Conservation (phyloP, 2,797 vertebrate genomes). For the Oreochromis grahami region DNA sequence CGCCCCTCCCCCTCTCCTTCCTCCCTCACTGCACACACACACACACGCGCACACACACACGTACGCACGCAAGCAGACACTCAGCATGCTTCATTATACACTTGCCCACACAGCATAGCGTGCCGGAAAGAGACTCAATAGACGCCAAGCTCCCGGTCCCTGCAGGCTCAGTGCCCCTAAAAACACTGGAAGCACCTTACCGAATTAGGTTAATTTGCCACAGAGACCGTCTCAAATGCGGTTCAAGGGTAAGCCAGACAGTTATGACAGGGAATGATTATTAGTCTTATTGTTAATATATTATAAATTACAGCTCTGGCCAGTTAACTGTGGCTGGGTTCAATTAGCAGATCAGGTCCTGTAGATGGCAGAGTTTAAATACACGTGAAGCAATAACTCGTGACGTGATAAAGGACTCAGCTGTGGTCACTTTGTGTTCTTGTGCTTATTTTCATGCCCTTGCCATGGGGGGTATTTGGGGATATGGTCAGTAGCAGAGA, state of each 20-base stretch:
- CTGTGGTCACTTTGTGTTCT: neutral
- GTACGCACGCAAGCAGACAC: slow-evolving; percentile 57
- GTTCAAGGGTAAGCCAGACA: slow-evolving; percentile 10
- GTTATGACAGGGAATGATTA: slow-evolving; percentile 2
- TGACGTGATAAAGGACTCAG: neutral
- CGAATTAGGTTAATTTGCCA: slow-evolving; percentile 67
- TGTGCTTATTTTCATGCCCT: neutral
- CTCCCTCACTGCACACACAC: slow-evolving; percentile 10
- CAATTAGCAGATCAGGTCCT: neutral
- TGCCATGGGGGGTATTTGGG: slow-evolving; percentile 12
- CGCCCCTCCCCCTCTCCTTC: slow-evolving; percentile 10
- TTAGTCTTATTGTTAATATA: neutral
- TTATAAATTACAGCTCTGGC: neutral
- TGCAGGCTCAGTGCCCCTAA: slow-evolving; percentile 61
- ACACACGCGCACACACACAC: slow-evolving; percentile 42
- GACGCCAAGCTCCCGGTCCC: slow-evolving; percentile 65
- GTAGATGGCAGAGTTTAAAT: neutral
- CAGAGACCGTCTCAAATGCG: slow-evolving; percentile 34
- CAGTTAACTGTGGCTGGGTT: slow-evolving; percentile 4
- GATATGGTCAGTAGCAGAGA: slow-evolving; percentile 6
- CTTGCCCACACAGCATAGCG: slow-evolving; percentile 74
- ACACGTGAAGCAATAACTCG: neutral
- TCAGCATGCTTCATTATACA: slow-evolving; percentile 69
- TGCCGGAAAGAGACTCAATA: slow-evolving; percentile 72
- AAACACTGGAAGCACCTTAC: slow-evolving; percentile 67